Evolutionary conservation across 2,888 invertebrate species (phyloP).

Genomic region (Drosophila anomalata): DNA sequence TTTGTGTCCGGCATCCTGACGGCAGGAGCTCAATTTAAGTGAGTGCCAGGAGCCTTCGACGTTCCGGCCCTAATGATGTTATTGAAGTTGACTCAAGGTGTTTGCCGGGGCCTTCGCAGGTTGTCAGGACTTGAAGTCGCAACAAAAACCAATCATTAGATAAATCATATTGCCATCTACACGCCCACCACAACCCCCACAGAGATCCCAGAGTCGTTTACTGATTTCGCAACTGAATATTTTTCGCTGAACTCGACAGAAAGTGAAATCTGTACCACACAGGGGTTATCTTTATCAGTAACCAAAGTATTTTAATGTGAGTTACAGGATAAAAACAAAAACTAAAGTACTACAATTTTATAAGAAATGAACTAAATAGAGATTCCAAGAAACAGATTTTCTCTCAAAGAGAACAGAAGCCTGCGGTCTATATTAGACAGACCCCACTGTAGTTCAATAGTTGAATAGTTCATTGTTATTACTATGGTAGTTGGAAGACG

Average conservation of each 20-base stretch:
- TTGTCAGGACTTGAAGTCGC: constrained; percentile 21
- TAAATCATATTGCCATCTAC: constrained; percentile 24
- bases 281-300: background rate
- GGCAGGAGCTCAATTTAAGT: constrained; percentile 62
- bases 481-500: constrained; percentile 19
- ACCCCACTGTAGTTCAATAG: constrained; percentile 44
- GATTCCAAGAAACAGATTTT: no score
- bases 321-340: no score
- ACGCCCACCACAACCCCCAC: background rate
- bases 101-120: constrained; percentile 22
- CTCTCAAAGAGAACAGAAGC: background rate
- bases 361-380: no score
- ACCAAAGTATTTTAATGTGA: no score
- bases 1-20: constrained; percentile 28
- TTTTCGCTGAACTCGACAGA: constrained; percentile 38
- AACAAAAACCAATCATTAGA: constrained; percentile 21
- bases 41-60: constrained; percentile 37
- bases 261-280: background rate
- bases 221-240: constrained; percentile 19
- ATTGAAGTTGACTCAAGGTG: constrained; percentile 70
- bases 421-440: background rate
- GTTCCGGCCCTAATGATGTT: constrained; percentile 59
- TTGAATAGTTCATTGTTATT: constrained; percentile 39
- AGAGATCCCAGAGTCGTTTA: constrained; percentile 2
- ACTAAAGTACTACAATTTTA: no score